phyloP scores from a whole-genome alignment of 2,888 invertebrate genomes.

The Nomada flava region DNA sequence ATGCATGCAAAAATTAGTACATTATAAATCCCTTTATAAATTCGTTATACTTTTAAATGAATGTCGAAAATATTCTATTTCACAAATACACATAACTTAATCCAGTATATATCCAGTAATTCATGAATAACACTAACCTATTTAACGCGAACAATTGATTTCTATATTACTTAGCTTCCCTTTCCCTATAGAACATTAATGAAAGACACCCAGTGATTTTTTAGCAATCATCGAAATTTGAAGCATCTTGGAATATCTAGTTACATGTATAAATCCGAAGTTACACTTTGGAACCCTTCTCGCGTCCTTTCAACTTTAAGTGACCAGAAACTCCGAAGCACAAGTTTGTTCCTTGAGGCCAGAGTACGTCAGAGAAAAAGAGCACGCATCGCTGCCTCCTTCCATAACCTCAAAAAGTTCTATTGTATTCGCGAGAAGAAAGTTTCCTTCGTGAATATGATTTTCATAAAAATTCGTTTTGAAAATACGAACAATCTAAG shows the following conservation, averaged over 20 bases:
- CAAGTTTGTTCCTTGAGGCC: constrained; percentile 11
- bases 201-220: too few relatives aligned
- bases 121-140: too few relatives aligned
- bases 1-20: too few relatives aligned
- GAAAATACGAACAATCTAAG: constrained; percentile 17
- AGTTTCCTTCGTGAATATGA: not conserved
- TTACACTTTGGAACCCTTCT: constrained; percentile 9
- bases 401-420: constrained; percentile 19
- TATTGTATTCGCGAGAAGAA: constrained; percentile 12
- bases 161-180: too few relatives aligned
- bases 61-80: too few relatives aligned
- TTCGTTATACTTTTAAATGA: too few relatives aligned
- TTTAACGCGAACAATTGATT: too few relatives aligned
- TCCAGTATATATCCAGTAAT: too few relatives aligned
- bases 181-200: too few relatives aligned
- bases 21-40: too few relatives aligned
- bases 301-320: constrained; percentile 18
- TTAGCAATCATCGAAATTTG: too few relatives aligned
- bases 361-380: constrained; percentile 16
- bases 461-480: constrained; percentile 28
- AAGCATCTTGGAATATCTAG: not conserved
- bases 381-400: constrained; percentile 16
- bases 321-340: constrained; percentile 24
- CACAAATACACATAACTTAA: too few relatives aligned
- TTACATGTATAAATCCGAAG: constrained; percentile 11